Base-by-base conservation (phyloP, 1,140 invertebrate species). In the Trichonephila clavipes region DNA sequence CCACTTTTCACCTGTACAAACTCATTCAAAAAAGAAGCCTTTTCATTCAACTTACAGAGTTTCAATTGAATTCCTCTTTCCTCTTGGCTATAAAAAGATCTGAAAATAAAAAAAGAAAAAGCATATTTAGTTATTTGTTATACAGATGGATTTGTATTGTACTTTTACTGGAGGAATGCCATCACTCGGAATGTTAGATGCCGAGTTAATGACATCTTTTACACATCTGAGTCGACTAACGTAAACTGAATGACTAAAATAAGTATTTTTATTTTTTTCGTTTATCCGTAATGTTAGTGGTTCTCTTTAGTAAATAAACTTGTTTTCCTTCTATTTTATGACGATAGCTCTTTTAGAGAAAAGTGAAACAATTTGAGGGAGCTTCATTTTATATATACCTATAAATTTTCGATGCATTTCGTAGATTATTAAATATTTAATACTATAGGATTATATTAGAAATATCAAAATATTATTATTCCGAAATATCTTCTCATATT, bases 91-190 rank as follows among this genome's bases (percentile, higher is more conserved):
- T 14, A 69, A 69, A 77, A 14, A 77, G 72, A 5, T 16, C 72
- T 28, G 16, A 77, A 34, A 72, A 24, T 28, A 72, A 40, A 40
- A 40, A 40, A 40, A 40, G 34, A 72, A 72, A 24, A 12, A 34
- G 28, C 24, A 77, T 40, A 77, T 34, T 77, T 40, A 77, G 28
- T 77, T 77, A 77, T 77, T 77, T 77, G 72, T 77, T 77, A 40
- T 77, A 77, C 72, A 28, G 34, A 77, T 77, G 72, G 72, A 77
- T 77, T 34, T 77, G 24, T 40, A 77, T 77, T 77, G 72, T 40
- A 34, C 34, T 40, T 77, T 34, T 77, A 34, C 18, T 77, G 72
- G 72, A 77, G 34, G 16, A 77, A 18, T 40, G 72, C 72, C 72
- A 77, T 69, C 28, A 34, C 16, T 77, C 14, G 28, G 16, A 77